phyloP scores from a whole-genome alignment of 2,888 invertebrate genomes.

The Brenthis ino region DNA sequence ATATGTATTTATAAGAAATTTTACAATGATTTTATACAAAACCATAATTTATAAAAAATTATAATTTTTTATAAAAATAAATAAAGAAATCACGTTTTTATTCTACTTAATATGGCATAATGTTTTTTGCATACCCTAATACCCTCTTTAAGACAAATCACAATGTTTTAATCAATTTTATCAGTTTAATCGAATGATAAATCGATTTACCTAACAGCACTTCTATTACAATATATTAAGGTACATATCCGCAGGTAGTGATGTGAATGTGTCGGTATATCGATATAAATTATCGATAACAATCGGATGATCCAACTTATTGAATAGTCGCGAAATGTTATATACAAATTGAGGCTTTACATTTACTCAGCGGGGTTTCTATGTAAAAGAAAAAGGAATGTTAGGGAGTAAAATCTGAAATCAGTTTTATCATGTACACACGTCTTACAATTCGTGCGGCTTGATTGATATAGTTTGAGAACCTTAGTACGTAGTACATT shows the following conservation, averaged over 20 bases:
- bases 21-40: no score
- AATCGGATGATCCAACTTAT: conserved; percentile 70
- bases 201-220: conserved; percentile 8
- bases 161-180: conserved; percentile 7
- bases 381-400: conserved; percentile 38
- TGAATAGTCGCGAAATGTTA: conserved; percentile 72
- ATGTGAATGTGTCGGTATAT: conserved; percentile 22
- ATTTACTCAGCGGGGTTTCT: conserved; percentile 70
- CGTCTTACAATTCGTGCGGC: conserved; percentile 17
- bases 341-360: conserved; percentile 72
- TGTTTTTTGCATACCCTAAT: background rate
- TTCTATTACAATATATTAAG: conserved; percentile 22
- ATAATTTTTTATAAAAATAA: no score
- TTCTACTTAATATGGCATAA: conserved; percentile 37
- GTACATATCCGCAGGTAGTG: background rate
- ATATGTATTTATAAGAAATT: no score
- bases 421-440: conserved; percentile 28
- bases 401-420: conserved; percentile 32
- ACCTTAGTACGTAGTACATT: background rate
- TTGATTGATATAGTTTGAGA: conserved; percentile 12
- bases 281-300: conserved; percentile 53
- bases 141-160: conserved; percentile 4
- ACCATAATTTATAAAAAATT: no score
- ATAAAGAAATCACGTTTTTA: no score
- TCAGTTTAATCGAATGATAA: conserved; percentile 8